phyloP scores from a whole-genome alignment of 2,888 invertebrate genomes.

The Microplitis deprimator region DNA sequence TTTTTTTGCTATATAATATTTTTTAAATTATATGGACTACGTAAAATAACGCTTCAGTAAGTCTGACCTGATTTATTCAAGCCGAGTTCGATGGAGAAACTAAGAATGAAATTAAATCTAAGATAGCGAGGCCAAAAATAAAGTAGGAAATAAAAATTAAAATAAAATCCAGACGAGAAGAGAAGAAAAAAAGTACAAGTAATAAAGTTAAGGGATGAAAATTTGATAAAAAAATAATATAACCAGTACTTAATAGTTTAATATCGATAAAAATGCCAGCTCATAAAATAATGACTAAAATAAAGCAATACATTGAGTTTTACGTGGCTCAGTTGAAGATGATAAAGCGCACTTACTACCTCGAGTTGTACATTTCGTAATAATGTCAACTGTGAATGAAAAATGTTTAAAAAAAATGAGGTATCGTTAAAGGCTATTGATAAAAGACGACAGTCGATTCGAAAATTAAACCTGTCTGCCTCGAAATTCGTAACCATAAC shows the following conservation, averaged over 20 bases:
- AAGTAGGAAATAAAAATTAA: not conserved
- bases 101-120: constrained; percentile 14
- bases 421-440: not conserved
- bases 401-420: too few relatives aligned
- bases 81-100: constrained; percentile 2
- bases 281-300: too few relatives aligned
- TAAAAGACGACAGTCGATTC: not conserved
- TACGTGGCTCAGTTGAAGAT: too few relatives aligned
- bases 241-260: too few relatives aligned
- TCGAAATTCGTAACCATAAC: not conserved
- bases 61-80: constrained; percentile 23
- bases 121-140: constrained; percentile 2
- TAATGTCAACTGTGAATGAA: too few relatives aligned
- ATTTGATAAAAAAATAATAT: too few relatives aligned
- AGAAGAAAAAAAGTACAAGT: too few relatives aligned
- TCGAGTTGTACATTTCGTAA: too few relatives aligned
- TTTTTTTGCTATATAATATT: not conserved
- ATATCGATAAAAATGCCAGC: too few relatives aligned
- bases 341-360: too few relatives aligned
- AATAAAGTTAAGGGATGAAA: too few relatives aligned
- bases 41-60: constrained; percentile 8
- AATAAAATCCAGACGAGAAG: too few relatives aligned
- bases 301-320: not conserved
- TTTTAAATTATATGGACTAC: not conserved
- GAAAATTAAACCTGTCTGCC: not conserved